Conservation (phyloP, 1,140 invertebrate species). For the Manduca sexta region DNA sequence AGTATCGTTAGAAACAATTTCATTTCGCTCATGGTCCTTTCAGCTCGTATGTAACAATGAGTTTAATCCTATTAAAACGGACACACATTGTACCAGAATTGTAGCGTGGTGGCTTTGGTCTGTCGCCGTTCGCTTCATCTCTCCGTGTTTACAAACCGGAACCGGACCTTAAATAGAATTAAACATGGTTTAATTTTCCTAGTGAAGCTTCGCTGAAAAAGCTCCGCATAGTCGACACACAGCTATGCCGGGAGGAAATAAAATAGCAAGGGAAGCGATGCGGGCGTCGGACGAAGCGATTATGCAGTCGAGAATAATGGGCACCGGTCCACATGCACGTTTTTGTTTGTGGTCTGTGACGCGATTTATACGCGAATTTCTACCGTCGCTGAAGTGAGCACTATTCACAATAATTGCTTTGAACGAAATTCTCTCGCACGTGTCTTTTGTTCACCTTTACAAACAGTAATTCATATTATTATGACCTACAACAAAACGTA, state of each 20-base stretch:
- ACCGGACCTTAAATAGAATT: conserved; percentile 69
- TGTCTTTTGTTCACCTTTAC: conserved; percentile 42
- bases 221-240: conserved; percentile 66
- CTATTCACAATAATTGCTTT: conserved; percentile 72
- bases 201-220: conserved; percentile 49
- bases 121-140: conserved; percentile 63
- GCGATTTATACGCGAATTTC: conserved; percentile 72
- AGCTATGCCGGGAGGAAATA: conserved; percentile 69
- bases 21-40: conserved; percentile 60
- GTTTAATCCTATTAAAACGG: conserved; percentile 70
- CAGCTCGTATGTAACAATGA: conserved; percentile 69
- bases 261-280: conserved; percentile 71
- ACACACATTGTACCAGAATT: conserved; percentile 69
- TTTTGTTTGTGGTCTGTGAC: conserved; percentile 73
- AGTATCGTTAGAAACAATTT: conserved; percentile 61
- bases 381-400: conserved; percentile 69
- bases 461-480: neutral
- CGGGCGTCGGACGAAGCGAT: conserved; percentile 71
- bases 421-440: conserved; percentile 60
- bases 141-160: conserved; percentile 54
- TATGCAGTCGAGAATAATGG: conserved; percentile 73
- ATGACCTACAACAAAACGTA: no score
- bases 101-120: conserved; percentile 67
- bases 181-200: conserved; percentile 71
- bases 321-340: conserved; percentile 70